Conservation (phyloP, 1,140 invertebrate genomes). For the Zaprionus camerounensis region DNA sequence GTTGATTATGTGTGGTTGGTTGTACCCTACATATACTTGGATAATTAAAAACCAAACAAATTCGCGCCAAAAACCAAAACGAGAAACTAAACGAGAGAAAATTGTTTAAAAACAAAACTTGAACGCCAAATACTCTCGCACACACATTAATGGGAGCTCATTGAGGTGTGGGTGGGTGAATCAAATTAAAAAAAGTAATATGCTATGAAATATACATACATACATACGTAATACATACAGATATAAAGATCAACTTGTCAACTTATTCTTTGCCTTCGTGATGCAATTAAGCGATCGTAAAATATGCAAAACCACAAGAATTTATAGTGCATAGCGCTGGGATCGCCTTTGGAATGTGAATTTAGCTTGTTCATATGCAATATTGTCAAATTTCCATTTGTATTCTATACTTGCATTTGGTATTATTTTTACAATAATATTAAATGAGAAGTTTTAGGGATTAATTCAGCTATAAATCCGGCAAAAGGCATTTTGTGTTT, state of each 20-base stretch:
- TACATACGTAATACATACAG: neutral
- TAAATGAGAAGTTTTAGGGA: neutral
- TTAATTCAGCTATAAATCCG: neutral
- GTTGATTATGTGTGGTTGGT: constrained; percentile 18
- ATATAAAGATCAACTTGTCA: constrained; percentile 24
- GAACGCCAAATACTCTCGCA: constrained; percentile 3
- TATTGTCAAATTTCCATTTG: neutral
- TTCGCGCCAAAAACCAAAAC: constrained; percentile 57
- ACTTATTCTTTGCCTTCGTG: constrained; percentile 36
- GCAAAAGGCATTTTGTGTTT: too few relatives aligned
- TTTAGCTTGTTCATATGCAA: neutral
- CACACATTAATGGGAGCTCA: constrained; percentile 27
- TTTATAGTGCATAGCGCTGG: neutral
- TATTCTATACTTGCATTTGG: neutral
- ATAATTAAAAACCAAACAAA: constrained; percentile 74
- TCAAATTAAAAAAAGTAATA: constrained; percentile 3
- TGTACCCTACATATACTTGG: constrained; percentile 20
- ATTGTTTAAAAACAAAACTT: constrained; percentile 42
- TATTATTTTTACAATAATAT: neutral
- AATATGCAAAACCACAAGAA: neutral
- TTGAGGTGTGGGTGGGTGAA: constrained; percentile 27
- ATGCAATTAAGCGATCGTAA: constrained; percentile 56
- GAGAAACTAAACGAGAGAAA: constrained; percentile 18
- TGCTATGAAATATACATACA: neutral
- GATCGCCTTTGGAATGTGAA: neutral